Conservation (phyloP, 2,888 invertebrate genomes). For the Eupithecia centaureata region DNA sequence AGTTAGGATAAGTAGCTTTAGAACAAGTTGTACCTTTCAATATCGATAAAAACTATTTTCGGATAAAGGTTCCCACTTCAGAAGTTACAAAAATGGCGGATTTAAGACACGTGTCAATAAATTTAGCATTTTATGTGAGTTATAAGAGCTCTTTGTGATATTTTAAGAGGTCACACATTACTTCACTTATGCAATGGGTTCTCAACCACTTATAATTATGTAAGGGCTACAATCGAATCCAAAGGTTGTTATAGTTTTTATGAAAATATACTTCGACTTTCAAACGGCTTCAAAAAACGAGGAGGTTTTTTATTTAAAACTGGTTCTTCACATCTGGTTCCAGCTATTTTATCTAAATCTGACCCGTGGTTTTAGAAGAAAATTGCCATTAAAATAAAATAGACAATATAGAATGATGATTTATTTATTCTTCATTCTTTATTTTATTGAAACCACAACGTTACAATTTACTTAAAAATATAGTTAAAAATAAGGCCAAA, state of each 20-base stretch:
- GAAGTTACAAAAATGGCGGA: constrained; percentile 20
- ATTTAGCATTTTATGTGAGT: constrained; percentile 35
- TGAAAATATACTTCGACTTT: no score
- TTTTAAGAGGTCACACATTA: constrained; percentile 17
- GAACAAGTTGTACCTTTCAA: not conserved
- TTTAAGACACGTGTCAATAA: constrained; percentile 32
- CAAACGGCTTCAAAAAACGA: no score
- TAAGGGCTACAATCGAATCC: not conserved
- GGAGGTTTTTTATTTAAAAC: no score
- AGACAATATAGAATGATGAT: no score
- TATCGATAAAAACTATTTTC: not conserved
- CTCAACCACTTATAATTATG: not conserved
- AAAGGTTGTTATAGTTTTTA: not conserved
- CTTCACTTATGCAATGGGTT: not conserved
- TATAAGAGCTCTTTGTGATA: constrained; percentile 20
- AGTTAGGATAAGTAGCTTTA: not conserved
- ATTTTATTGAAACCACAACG: no score
- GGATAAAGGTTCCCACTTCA: constrained; percentile 28
- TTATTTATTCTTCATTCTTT: no score
- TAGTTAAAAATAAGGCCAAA: no score
- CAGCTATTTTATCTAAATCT: no score
- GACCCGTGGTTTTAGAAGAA: no score
- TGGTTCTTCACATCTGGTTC: no score
- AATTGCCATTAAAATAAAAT: no score
- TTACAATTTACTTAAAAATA: no score